Evolutionary conservation across 2,888 invertebrate genomes (phyloP), one percentile per base, ranked within the genome.

Genomic region (Drosophila helvetica): DNA sequence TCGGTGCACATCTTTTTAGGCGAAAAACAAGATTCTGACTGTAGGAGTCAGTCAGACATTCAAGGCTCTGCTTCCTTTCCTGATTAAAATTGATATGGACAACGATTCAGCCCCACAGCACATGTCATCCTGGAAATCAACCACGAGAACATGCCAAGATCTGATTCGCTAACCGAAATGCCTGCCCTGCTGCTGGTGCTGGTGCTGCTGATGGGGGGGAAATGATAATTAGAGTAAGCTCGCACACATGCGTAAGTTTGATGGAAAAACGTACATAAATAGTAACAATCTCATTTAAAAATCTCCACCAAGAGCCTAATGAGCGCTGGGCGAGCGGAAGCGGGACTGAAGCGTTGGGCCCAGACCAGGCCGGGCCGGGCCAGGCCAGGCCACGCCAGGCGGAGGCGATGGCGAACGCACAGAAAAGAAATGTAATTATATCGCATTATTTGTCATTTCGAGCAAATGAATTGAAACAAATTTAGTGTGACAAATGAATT

Each of bases 391-490:
- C n/a, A n/a, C n/a, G n/a, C n/a, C n/a, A 22, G 22, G 22, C 22
- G 22, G 5, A 5, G 22, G 25, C 25, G 25, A 25, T 25, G 38
- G 46, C 47, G 38, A 64, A 53, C 51, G 7, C 38, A 38, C 33
- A 4, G 52, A 66, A 72, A 45, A 42, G 55, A 80, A 88, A 77
- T 80, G 82, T 86, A 86, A 88, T 86, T 86, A 86, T 72, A 80
- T 75, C 86, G 88, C 86, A 83, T 81, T 80, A 78, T 80, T 84
- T 88, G 86, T 84, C 87, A 89, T 90, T 90, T 80, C 84, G 86
- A 84, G 77, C 90, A 90, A 90, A 90, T 90, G 90, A 90, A 89
- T 90, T 90, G 90, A 83, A 89, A 89, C 90, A 90, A 90, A 90
- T 90, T 90, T 90, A 89, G 89, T 90, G 90, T 90, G 90, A 90